phyloP scores from a whole-genome alignment of 2,797 vertebrate species.

The Anomalospiza imberbis region DNA sequence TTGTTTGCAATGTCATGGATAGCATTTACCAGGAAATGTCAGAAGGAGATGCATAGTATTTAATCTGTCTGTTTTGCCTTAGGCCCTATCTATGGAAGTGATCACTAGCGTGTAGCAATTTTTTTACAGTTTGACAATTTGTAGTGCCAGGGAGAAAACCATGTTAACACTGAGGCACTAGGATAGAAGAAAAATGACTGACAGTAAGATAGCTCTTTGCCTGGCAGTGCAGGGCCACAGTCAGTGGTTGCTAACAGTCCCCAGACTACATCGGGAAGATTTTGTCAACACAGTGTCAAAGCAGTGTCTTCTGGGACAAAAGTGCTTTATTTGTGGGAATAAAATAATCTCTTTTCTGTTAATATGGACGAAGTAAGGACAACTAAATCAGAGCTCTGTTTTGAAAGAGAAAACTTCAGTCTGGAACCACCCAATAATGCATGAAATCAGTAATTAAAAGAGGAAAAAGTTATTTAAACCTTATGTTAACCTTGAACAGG shows the following conservation, averaged over 20 bases:
- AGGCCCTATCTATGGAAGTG: conserved; percentile 21
- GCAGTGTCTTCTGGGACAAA: background rate
- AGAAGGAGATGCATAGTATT: conserved; percentile 4
- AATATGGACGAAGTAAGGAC: background rate
- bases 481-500: background rate
- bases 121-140: conserved; percentile 44
- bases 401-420: background rate
- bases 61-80: conserved; percentile 48
- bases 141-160: conserved; percentile 28
- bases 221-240: background rate
- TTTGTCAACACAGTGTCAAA: background rate
- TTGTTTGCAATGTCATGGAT: conserved; percentile 47
- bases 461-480: background rate
- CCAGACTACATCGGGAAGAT: background rate
- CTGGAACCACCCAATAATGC: background rate
- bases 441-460: background rate
- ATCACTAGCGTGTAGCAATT: conserved; percentile 51
- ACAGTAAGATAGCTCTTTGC: conserved; percentile 5
- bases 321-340: background rate
- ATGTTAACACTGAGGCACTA: background rate
- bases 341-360: background rate
- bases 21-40: conserved; percentile 42
- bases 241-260: background rate
- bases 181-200: background rate
- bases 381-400: background rate